Conservation (phyloP, 92 coral and sea anemone species). For the Anthopleura xanthogrammica region DNA sequence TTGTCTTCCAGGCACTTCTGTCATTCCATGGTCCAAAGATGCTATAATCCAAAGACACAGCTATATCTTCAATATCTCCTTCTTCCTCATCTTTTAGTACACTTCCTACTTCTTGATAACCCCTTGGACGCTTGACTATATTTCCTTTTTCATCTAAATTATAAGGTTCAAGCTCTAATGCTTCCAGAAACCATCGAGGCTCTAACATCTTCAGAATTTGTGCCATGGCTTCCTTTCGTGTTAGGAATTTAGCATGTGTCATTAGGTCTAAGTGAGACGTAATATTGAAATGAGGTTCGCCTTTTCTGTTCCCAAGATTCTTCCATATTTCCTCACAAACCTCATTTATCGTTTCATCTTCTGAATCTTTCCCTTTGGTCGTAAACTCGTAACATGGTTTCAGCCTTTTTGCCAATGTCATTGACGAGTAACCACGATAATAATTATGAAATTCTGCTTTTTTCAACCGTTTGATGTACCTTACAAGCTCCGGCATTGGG, state of each 20-base stretch:
- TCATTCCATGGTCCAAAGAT: constrained; percentile 19
- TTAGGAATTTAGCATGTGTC: neutral
- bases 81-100: constrained; percentile 6
- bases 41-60: neutral
- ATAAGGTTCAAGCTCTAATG: neutral
- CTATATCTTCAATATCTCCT: neutral
- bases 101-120: neutral
- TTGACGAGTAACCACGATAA: neutral
- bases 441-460: constrained; percentile 17
- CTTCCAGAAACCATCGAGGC: constrained; percentile 15
- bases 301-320: constrained; percentile 1
- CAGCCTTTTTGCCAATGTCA: constrained; percentile 11
- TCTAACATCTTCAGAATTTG: constrained; percentile 3
- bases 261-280: constrained; percentile 10
- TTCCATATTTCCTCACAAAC: constrained; percentile 29
- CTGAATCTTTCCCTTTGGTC: constrained; percentile 10
- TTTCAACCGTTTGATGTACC: constrained; percentile 9
- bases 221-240: constrained; percentile 11
- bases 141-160: constrained; percentile 7
- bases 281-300: neutral
- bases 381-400: constrained; percentile 40
- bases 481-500: constrained; percentile 31
- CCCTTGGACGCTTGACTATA: neutral
- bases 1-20: constrained; percentile 17
- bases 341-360: constrained; percentile 4